Evolutionary conservation across 2,113 vertebrate genomes (phyloP).

Genomic region (Bambusicola thoracicus): DNA sequence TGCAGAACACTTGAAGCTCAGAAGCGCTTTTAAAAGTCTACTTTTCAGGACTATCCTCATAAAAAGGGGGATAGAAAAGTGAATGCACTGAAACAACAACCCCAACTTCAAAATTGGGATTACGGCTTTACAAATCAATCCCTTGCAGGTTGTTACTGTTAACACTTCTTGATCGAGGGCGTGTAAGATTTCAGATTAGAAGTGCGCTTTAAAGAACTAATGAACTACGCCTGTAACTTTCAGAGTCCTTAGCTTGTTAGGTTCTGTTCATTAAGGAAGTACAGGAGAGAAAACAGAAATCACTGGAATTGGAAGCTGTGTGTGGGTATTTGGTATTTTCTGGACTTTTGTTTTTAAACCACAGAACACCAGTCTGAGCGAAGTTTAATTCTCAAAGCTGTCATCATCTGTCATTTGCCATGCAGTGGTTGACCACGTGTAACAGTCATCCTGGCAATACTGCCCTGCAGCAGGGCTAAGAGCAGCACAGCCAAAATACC

Average conservation of each 20-base stretch:
- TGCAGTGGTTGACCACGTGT: background rate
- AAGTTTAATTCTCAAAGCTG: background rate
- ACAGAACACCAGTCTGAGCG: background rate
- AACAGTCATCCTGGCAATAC: background rate
- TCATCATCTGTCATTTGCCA: background rate
- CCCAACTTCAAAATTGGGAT: background rate
- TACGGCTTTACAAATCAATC: background rate
- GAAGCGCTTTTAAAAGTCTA: background rate
- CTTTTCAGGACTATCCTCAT: background rate
- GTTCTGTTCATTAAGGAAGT: background rate
- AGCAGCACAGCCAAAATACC: background rate
- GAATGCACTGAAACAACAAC: background rate
- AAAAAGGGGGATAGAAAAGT: background rate
- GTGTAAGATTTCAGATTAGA: background rate
- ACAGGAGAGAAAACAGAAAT: background rate
- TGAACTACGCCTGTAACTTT: background rate
- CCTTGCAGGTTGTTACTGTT: background rate
- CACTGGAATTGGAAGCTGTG: background rate
- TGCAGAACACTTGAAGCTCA: background rate
- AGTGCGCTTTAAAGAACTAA: background rate
- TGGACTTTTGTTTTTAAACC: background rate
- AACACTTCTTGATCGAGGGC: background rate
- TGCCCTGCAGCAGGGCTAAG: background rate
- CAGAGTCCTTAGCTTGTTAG: background rate
- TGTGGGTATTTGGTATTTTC: background rate